Percentiles rank a stretch among this genome's conserved stretches.
phyloP scores from a whole-genome alignment of 1,140 invertebrate species.

The Pomacea maculata region DNA sequence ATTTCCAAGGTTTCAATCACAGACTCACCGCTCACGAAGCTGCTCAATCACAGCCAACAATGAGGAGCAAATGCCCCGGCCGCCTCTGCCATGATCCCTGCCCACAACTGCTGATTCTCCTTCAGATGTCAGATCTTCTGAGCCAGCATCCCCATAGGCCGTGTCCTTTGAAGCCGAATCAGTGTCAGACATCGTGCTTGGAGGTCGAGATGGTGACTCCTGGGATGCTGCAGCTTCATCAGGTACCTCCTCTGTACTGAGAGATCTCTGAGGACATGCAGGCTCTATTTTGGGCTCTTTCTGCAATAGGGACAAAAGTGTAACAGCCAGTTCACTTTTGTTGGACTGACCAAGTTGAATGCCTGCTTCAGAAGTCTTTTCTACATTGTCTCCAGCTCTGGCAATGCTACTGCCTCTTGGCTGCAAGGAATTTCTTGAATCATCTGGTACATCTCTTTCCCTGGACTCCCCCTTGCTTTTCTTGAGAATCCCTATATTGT shows the following conservation, averaged over 20 bases:
- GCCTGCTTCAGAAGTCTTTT: background rate
- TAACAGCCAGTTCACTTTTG: conserved; percentile 50
- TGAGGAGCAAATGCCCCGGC: conserved; percentile 60
- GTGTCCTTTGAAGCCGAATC: conserved; percentile 23
- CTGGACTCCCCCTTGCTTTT: no score
- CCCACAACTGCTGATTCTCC: conserved; percentile 15
- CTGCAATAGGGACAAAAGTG: conserved; percentile 48
- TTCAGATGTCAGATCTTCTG: conserved; percentile 20
- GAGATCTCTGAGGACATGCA: conserved; percentile 28
- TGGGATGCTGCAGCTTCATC: conserved; percentile 13
- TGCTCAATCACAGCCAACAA: conserved; percentile 65
- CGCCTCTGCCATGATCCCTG: conserved; percentile 31
- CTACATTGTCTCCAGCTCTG: no score
- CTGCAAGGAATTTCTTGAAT: no score
- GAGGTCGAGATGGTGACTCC: conserved; percentile 3
- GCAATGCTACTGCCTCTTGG: no score
- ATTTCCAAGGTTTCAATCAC: no score
- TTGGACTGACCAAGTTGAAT: background rate
- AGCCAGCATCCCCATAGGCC: conserved; percentile 19
- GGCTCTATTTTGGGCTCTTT: conserved; percentile 46
- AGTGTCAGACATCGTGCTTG: background rate
- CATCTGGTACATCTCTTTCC: no score
- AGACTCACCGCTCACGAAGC: conserved; percentile 49
- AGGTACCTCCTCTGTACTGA: background rate
- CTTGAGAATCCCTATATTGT: background rate